Evolutionary conservation across 2,888 invertebrate genomes (phyloP).

Genomic region (Ormyrus nitidulus): DNA sequence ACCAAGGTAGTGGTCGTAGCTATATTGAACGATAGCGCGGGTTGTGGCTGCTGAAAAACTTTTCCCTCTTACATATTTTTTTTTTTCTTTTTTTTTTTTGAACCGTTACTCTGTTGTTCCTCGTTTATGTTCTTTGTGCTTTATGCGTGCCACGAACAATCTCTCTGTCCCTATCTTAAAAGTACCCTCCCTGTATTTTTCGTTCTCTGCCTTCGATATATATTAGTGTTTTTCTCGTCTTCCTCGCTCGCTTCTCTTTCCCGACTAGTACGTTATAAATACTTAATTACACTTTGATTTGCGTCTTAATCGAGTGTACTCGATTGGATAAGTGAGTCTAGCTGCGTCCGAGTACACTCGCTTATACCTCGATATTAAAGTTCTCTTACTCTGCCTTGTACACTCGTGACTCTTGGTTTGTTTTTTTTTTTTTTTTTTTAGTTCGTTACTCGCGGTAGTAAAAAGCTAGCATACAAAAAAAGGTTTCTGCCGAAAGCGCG

Average conservation of each 20-base stretch:
- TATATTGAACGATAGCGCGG: constrained; percentile 64
- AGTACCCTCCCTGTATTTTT: neutral
- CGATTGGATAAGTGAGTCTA: constrained; percentile 7
- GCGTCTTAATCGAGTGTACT: constrained; percentile 49
- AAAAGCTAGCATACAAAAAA: constrained; percentile 54
- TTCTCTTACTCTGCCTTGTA: constrained; percentile 8
- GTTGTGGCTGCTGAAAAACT: constrained; percentile 63
- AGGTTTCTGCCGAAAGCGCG: constrained; percentile 47
- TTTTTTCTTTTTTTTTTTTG: neutral
- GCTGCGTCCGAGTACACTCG: constrained; percentile 28
- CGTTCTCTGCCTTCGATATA: constrained; percentile 15
- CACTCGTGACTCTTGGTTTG: constrained; percentile 24
- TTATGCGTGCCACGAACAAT: constrained; percentile 30
- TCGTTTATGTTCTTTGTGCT: constrained; percentile 54
- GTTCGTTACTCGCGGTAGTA: constrained; percentile 41
- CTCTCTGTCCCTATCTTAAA: constrained; percentile 12
- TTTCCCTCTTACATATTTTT: neutral
- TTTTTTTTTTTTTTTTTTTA: constrained; percentile 18
- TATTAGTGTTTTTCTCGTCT: constrained; percentile 39
- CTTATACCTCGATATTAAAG: constrained; percentile 27
- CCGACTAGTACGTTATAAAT: constrained; percentile 50
- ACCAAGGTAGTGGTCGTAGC: constrained; percentile 73
- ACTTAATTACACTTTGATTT: constrained; percentile 58
- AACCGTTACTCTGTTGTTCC: constrained; percentile 49
- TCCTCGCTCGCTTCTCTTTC: constrained; percentile 30